phyloP scores from a whole-genome alignment of 2,888 invertebrate genomes.

The Acrobeloides nanus region DNA sequence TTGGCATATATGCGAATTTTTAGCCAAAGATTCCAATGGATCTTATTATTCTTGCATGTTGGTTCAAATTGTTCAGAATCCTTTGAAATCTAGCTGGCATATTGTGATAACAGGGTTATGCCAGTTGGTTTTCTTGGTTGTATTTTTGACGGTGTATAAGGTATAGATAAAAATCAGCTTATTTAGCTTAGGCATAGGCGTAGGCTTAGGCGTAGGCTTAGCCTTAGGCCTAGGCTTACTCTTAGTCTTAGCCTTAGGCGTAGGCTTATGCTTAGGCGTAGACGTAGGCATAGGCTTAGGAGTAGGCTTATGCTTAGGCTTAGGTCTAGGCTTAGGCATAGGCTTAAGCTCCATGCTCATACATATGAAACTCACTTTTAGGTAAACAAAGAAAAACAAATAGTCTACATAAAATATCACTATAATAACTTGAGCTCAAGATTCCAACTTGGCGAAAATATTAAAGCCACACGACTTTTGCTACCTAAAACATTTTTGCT shows the following conservation, averaged over 20 bases:
- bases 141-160: slow-evolving; percentile 7
- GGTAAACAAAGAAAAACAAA: slow-evolving; percentile 12
- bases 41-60: slow-evolving; percentile 16
- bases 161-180: no score
- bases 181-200: no score
- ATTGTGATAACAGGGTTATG: slow-evolving; percentile 14
- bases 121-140: slow-evolving; percentile 14
- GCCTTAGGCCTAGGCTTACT: no score
- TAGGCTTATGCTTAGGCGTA: no score
- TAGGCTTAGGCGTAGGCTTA: no score
- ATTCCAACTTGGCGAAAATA: slow-evolving; percentile 16
- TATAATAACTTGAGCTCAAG: slow-evolving; percentile 9
- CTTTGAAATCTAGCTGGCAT: slow-evolving; percentile 24
- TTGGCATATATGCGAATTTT: slow-evolving; percentile 6
- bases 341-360: not conserved
- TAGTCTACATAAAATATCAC: slow-evolving; percentile 11
- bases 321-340: no score
- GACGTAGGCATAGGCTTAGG: no score
- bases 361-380: slow-evolving; percentile 1
- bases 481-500: slow-evolving; percentile 3
- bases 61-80: slow-evolving; percentile 8
- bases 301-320: no score
- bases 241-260: no score
- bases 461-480: slow-evolving; percentile 12
- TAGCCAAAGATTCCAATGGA: not conserved